These are phyloP conservation scores for Thelaira solivaga DNA, from an alignment of 2,888 invertebrate species.

Conservation along the genomic window DNA sequence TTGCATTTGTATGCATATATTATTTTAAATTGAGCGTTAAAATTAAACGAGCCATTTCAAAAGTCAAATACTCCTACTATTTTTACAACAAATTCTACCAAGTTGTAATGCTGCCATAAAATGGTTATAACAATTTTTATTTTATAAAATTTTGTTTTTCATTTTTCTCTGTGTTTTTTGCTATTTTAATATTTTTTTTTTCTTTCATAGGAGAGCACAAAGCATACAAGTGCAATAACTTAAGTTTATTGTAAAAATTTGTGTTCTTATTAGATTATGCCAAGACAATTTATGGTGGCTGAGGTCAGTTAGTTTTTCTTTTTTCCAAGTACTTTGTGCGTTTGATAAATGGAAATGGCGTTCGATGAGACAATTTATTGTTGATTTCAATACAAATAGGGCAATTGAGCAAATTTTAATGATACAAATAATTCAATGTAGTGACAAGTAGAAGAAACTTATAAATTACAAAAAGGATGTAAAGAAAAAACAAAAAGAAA, in stretches of 20 bases:
- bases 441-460: not conserved
- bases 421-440: not conserved
- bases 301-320: slow-evolving; percentile 50
- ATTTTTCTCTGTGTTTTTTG: no score
- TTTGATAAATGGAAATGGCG: slow-evolving; percentile 42
- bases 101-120: not conserved
- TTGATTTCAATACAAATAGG: slow-evolving; percentile 15
- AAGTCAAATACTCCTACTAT: slow-evolving; percentile 66
- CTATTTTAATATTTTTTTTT: no score
- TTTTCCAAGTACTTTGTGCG: slow-evolving; percentile 26
- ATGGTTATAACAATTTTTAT: slow-evolving; percentile 24
- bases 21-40: slow-evolving; percentile 76
- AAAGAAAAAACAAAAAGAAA: no score
- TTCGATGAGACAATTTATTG: slow-evolving; percentile 42
- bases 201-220: not conserved
- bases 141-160: not conserved
- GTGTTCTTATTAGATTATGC: slow-evolving; percentile 33
- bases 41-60: slow-evolving; percentile 76
- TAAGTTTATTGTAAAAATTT: slow-evolving; percentile 45
- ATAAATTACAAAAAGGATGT: no score
- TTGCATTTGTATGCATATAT: slow-evolving; percentile 67
- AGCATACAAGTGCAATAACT: slow-evolving; percentile 17
- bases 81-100: slow-evolving; percentile 1
- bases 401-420: slow-evolving; percentile 22
- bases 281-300: slow-evolving; percentile 53